Base-by-base conservation (phyloP, 2,888 invertebrate genomes). In the Sclerodermus sp. region DNA sequence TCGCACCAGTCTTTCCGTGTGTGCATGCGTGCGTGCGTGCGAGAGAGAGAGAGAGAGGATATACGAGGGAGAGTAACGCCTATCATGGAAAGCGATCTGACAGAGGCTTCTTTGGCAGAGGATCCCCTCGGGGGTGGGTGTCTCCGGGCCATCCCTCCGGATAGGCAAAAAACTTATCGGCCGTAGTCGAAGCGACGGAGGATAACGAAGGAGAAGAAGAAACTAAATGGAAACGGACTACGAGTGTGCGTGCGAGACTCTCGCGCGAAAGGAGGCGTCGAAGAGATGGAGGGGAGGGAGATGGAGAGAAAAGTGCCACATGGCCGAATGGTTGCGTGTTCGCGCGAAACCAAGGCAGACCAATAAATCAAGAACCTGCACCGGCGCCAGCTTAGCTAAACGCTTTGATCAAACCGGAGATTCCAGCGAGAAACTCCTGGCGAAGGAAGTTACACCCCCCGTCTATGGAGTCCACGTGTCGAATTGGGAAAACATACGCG, bases 321-420 rank as follows among this genome's bases (percentile, higher is more conserved):
- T 43, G 38, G 49, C 38, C 42, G 44, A 8, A 5, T 23, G 44
- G 43, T 50, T 50, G 50, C 50, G 53, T 50, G 52, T 53, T 34
- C 30, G 49, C 58, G 64, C 57, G 63, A 60, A 48, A 57, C 58
- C 51, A 49, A 45, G 56, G 63, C 61, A 68, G 68, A 69, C 65
- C 64, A 60, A 71, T 71, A 71, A 70, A 70, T 71, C 69, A 70
- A 64, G 66, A 62, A 64, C 66, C 67, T 64, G 64, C 60, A 64
- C 65, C 66, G 68, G 68, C 70, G 65, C 67, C 68, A 63, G 62
- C 64, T 68, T 62, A 60, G 62, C 65, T 66, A 64, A 66, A 64
- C 64, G n/a, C 23, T 68, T 68, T 62, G 58, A 55, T 53, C 18
- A 44, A 34, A 34, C n/a, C 36, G 14, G 8, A n/a, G 31, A 5